phyloP scores from a whole-genome alignment of 2,888 invertebrate species.

The Coenonympha glycerion region DNA sequence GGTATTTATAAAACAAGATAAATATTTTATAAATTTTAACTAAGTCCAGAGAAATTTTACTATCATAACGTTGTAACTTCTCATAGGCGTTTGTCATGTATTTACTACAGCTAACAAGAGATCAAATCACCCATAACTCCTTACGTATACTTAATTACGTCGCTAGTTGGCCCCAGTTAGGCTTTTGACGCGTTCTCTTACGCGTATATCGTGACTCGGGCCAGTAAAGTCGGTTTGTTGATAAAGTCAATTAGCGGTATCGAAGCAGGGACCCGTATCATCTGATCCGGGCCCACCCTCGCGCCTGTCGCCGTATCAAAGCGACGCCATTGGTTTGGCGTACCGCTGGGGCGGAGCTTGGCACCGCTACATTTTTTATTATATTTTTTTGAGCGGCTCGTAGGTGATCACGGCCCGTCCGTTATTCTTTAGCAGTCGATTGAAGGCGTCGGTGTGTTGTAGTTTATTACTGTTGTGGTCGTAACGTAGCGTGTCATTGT shows the following conservation, averaged over 20 bases:
- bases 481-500: conserved; percentile 58
- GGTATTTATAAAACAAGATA: too few species aligned
- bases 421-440: conserved; percentile 72
- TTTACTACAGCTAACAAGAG: conserved; percentile 30
- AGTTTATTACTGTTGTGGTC: conserved; percentile 67
- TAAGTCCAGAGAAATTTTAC: too few species aligned
- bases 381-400: conserved; percentile 59
- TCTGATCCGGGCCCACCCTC: conserved; percentile 68
- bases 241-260: conserved; percentile 76
- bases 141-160: conserved; percentile 65
- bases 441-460: conserved; percentile 72
- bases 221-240: conserved; percentile 76
- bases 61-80: too few species aligned
- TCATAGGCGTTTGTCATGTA: too few species aligned
- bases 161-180: conserved; percentile 66
- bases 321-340: conserved; percentile 58
- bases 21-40: too few species aligned
- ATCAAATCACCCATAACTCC: conserved; percentile 62
- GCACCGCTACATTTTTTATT: conserved; percentile 63
- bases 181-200: conserved; percentile 61
- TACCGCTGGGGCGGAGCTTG: conserved; percentile 64
- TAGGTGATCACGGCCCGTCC: conserved; percentile 57
- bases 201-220: conserved; percentile 73
- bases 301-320: conserved; percentile 47
- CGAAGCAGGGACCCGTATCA: conserved; percentile 72